These are phyloP conservation scores for Hippocampus kuda DNA, from an alignment of 2,797 vertebrate genomes.

Conservation along the genomic window DNA sequence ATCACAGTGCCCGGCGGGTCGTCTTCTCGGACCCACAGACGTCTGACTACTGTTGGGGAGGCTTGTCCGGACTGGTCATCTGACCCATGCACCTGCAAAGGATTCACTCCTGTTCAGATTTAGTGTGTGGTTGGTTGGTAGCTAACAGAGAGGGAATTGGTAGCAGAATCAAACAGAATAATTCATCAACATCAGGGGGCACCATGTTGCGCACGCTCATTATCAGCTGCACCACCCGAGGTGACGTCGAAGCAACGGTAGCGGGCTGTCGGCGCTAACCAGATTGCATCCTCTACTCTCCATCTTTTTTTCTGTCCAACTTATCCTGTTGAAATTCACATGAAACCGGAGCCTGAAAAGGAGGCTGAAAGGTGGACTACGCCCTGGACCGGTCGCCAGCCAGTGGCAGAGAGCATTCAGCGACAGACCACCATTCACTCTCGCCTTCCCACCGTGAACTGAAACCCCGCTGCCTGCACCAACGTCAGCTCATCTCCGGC, in stretches of 20 bases:
- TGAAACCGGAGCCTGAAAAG: too few species aligned
- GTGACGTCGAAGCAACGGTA: too few species aligned
- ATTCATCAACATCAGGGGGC: too few species aligned
- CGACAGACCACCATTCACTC: background rate
- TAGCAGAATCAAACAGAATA: too few species aligned
- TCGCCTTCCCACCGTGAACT: background rate
- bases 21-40: constrained; percentile 76
- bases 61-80: constrained; percentile 34
- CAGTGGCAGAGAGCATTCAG: background rate
- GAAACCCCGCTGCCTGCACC: background rate
- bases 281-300: too few species aligned
- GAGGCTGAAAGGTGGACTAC: too few species aligned
- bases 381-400: background rate
- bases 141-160: too few species aligned
- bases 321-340: too few species aligned
- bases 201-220: too few species aligned
- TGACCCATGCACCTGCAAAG: constrained; percentile 70
- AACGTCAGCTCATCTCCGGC: background rate
- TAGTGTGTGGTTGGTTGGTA: background rate
- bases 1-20: constrained; percentile 68
- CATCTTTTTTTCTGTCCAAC: too few species aligned
- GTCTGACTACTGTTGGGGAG: constrained; percentile 55
- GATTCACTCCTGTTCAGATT: background rate
- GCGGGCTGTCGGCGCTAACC: too few species aligned
- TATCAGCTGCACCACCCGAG: too few species aligned